Evolutionary conservation across 2,797 vertebrate species (phyloP).

Genomic region (Epinephelus coioides): DNA sequence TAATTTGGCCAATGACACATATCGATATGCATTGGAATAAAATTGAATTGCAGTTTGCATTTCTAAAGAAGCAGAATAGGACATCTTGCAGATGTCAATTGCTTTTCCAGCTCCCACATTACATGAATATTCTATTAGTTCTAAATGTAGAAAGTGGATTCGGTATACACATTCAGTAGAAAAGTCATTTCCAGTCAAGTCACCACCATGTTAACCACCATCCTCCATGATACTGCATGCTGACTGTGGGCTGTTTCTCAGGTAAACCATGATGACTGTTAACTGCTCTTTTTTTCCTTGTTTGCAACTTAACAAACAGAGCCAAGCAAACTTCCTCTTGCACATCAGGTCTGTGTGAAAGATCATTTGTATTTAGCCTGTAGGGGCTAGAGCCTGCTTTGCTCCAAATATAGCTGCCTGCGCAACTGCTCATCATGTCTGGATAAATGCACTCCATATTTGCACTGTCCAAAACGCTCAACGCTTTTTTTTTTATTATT

Average conservation of each 20-base stretch:
- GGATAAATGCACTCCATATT: conserved; percentile 67
- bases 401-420: conserved; percentile 75
- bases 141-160: conserved; percentile 76
- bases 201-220: conserved; percentile 73
- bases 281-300: conserved; percentile 37
- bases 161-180: conserved; percentile 70
- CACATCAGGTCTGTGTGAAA: conserved; percentile 68
- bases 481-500: conserved; percentile 46
- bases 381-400: conserved; percentile 67
- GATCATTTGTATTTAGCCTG: conserved; percentile 81
- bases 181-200: conserved; percentile 80
- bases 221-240: conserved; percentile 76
- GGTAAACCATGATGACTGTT: conserved; percentile 66
- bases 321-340: conserved; percentile 59
- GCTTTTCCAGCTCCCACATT: conserved; percentile 69
- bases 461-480: conserved; percentile 53
- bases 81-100: conserved; percentile 58
- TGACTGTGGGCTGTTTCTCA: conserved; percentile 67
- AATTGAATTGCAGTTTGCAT: conserved; percentile 19
- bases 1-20: conserved; percentile 35
- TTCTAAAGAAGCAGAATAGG: conserved; percentile 35
- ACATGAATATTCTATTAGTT: conserved; percentile 81
- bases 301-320: conserved; percentile 64
- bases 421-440: conserved; percentile 69
- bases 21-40: conserved; percentile 15